phyloP scores from a whole-genome alignment of 2,888 invertebrate genomes.

The Aricia artaxerxes region DNA sequence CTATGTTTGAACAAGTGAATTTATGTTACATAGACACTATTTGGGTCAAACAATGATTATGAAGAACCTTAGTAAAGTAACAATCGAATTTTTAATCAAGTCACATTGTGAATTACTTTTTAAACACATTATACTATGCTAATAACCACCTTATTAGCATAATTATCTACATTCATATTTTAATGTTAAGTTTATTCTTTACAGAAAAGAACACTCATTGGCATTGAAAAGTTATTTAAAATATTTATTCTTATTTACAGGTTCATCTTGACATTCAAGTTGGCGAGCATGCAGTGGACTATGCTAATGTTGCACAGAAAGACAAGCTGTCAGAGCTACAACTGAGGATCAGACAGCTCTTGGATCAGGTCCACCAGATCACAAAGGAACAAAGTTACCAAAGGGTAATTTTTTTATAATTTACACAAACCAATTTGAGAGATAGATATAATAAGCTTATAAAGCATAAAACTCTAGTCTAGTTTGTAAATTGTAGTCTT shows the following conservation, averaged over 20 bases:
- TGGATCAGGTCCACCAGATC: conserved; percentile 99
- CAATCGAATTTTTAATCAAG: neutral
- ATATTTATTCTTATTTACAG: conserved; percentile 57
- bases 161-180: too few relatives aligned
- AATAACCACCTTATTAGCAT: too few relatives aligned
- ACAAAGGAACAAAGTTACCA: conserved; percentile 99
- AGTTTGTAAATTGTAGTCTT: too few relatives aligned
- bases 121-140: too few relatives aligned
- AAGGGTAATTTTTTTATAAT: conserved; percentile 80
- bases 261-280: conserved; percentile 99
- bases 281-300: conserved; percentile 99
- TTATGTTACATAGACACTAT: neutral
- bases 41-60: neutral
- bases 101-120: neutral
- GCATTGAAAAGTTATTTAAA: neutral
- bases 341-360: conserved; percentile 94
- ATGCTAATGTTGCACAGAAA: conserved; percentile 97
- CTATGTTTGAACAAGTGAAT: neutral
- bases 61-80: neutral
- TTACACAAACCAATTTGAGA: too few relatives aligned
- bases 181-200: too few relatives aligned
- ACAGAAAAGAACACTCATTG: too few relatives aligned
- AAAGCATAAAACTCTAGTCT: too few relatives aligned
- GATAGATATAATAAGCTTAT: too few relatives aligned
- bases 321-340: conserved; percentile 98